These are phyloP conservation scores for Danio aesculapii DNA, from an alignment of 2,797 vertebrate species.

Conservation along the genomic window DNA sequence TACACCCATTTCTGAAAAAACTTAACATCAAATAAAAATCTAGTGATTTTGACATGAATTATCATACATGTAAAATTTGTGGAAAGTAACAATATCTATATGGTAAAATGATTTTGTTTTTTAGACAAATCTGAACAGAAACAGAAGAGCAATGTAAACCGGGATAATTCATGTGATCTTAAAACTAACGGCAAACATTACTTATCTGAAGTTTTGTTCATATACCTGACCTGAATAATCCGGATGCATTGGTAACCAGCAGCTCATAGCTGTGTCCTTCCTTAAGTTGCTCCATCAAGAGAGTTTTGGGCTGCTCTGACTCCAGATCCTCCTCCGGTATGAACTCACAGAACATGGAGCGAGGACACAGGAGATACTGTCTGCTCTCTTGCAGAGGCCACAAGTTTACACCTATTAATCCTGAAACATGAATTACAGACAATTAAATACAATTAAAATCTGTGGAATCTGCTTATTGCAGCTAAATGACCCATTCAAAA, in stretches of 20 bases:
- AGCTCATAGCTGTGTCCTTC: slow-evolving; percentile 83
- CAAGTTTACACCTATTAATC: slow-evolving; percentile 87
- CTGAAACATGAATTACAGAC: slow-evolving; percentile 68
- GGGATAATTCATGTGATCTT: no score
- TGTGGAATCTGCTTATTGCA: background rate
- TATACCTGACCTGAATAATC: slow-evolving; percentile 83
- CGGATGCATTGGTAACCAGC: slow-evolving; percentile 82
- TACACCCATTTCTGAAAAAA: no score
- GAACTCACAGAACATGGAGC: slow-evolving; percentile 90
- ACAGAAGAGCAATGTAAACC: no score
- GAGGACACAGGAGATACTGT: slow-evolving; percentile 87
- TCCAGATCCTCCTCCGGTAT: slow-evolving; percentile 77
- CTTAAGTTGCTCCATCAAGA: slow-evolving; percentile 86
- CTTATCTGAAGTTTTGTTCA: background rate
- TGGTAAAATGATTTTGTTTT: no score
- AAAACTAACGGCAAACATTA: no score
- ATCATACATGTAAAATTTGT: no score
- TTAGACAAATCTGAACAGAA: no score
- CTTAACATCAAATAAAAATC: no score
- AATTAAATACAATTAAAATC: background rate
- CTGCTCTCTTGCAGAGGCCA: slow-evolving; percentile 80
- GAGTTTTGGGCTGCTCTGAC: slow-evolving; percentile 67
- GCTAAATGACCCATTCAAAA: background rate
- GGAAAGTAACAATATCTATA: no score
- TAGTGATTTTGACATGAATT: no score